phyloP scores from a whole-genome alignment of 1,140 invertebrate species.

The Vanessa atalanta region DNA sequence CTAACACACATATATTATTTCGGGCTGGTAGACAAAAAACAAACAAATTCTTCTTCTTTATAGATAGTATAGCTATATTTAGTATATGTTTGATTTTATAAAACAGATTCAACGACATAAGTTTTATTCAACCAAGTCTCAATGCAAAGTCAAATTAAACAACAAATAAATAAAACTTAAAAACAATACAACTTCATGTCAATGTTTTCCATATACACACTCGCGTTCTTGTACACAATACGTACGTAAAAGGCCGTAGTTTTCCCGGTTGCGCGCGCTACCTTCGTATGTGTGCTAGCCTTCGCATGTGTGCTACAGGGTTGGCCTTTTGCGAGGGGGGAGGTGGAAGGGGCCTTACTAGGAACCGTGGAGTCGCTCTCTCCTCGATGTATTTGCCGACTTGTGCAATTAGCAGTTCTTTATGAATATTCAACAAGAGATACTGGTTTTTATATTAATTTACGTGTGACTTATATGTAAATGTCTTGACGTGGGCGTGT shows the following conservation, averaged over 20 bases:
- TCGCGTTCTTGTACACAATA: constrained; percentile 75
- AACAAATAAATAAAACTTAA: constrained; percentile 11
- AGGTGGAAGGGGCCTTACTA: constrained; percentile 52
- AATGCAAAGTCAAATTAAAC: neutral
- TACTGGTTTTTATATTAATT: constrained; percentile 76
- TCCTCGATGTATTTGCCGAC: constrained; percentile 71
- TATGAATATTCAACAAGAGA: constrained; percentile 78
- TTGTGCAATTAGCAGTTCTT: constrained; percentile 80
- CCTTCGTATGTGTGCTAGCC: constrained; percentile 54
- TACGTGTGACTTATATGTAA: constrained; percentile 63
- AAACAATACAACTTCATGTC: constrained; percentile 18
- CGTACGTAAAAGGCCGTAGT: constrained; percentile 77
- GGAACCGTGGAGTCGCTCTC: constrained; percentile 68
- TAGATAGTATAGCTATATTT: too few relatives aligned
- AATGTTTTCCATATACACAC: constrained; percentile 50
- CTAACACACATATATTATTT: too few relatives aligned
- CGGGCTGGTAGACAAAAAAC: too few relatives aligned
- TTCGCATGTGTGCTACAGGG: constrained; percentile 60
- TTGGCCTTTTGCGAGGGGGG: constrained; percentile 73
- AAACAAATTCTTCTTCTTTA: too few relatives aligned
- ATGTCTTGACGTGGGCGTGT: constrained; percentile 38
- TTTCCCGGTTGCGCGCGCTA: constrained; percentile 77
- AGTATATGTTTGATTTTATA: neutral
- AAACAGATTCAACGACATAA: neutral
- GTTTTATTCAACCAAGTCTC: neutral